Base-by-base conservation (phyloP, 2,888 invertebrate species). In the Aspidapion aeneum region DNA sequence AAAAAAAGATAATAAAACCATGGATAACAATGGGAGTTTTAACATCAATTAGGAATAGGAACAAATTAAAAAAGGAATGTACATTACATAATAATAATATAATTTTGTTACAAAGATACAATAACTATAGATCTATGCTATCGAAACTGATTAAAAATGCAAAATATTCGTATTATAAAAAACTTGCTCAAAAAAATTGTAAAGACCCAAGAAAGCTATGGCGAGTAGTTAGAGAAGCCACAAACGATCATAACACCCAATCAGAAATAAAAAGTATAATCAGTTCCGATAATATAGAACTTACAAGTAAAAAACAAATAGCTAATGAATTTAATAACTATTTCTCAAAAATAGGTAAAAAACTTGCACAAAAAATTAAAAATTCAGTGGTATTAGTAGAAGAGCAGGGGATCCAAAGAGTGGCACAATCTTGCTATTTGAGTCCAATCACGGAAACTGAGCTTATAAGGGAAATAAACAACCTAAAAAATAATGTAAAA, bases 271-370 rank as follows among this genome's bases (percentile, higher is more conserved):
- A 35, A 35, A 35, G 35, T 35, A 35, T 35, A 35, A 35, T 35
- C 35, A 35, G 35, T 35, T 35, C 35, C 12, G 56, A 55, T 18
- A 18, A 16, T 9, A 20, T 19, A 20, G n/a, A 20, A 19, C 19
- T 55, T 20, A 55, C 21, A 55, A 55, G 21, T 55, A 55, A 20
- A 19, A 16, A 55, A 19, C 18, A 55, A 18, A 58, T 58, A 5
- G 48, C 58, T 5, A 16, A 58, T 58, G 58, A 58, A 16, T 58
- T 58, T 58, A 48, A 58, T 49, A 7, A 35, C 5, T 18, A 58
- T 58, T 58, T 58, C 35, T 7, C 21, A 21, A 35, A 58, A 3
- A 48, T 58, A 18, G 58, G 58, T n/a, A 19, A 58, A 58, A 58
- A 48, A 18, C 21, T 48, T 16, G 58, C 58, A 48, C 18, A 21